These are phyloP conservation scores for Pinctada fucata DNA, from an alignment of 2,888 invertebrate genomes.

Conservation along the genomic window DNA sequence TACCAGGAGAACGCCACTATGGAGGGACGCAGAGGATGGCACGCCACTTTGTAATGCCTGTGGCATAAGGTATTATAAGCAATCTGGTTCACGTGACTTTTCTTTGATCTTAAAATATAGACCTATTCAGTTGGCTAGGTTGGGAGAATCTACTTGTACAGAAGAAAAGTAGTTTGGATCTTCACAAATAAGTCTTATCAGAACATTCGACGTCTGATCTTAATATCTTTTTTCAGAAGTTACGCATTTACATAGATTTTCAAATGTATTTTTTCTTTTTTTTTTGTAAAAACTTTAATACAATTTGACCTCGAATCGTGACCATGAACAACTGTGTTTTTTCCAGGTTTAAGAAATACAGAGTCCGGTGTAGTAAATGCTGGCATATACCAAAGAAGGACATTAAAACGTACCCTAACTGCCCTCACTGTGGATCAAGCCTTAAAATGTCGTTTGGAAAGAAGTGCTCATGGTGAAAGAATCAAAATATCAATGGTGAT, in stretches of 20 bases:
- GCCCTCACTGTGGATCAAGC: slow-evolving; percentile 64
- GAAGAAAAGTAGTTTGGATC: too few relatives aligned
- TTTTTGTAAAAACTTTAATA: too few relatives aligned
- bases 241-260: too few relatives aligned
- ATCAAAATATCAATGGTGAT: neutral
- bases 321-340: too few relatives aligned
- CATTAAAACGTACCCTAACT: slow-evolving; percentile 65
- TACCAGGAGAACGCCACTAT: slow-evolving; percentile 74
- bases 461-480: slow-evolving; percentile 16
- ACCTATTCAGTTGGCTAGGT: too few relatives aligned
- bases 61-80: slow-evolving; percentile 71
- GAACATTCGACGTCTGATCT: too few relatives aligned
- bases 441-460: slow-evolving; percentile 53
- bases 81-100: neutral
- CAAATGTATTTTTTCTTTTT: too few relatives aligned
- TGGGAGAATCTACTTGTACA: too few relatives aligned
- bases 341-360: slow-evolving; percentile 74
- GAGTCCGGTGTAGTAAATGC: slow-evolving; percentile 72
- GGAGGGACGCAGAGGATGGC: slow-evolving; percentile 77
- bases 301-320: too few relatives aligned
- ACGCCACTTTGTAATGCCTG: slow-evolving; percentile 77
- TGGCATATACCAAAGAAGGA: slow-evolving; percentile 76
- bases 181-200: too few relatives aligned
- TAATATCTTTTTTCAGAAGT: too few relatives aligned
- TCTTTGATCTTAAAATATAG: neutral